phyloP scores from a whole-genome alignment of 2,113 vertebrate genomes.

The Aspidoscelis tigris region DNA sequence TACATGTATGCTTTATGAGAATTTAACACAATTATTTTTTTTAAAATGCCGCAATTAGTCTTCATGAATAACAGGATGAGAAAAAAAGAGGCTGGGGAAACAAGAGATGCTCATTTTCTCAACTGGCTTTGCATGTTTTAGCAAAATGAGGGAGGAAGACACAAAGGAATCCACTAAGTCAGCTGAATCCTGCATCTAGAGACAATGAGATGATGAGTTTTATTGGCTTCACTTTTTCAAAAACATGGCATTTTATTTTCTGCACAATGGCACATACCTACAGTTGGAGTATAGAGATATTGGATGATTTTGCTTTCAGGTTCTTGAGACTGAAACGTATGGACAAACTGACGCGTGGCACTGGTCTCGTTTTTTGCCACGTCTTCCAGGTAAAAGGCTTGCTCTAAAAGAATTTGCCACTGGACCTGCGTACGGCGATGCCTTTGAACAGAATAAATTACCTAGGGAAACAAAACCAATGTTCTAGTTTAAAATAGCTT shows the following conservation, averaged over 20 bases:
- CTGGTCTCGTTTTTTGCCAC: conserved; percentile 88
- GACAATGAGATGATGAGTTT: not conserved
- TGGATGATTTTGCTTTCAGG: conserved; percentile 79
- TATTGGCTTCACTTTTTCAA: not conserved
- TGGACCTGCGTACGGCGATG: conserved; percentile 88
- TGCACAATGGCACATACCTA: conserved; percentile 78
- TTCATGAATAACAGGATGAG: too few relatives aligned
- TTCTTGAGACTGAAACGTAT: conserved; percentile 81
- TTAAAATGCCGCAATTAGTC: too few relatives aligned
- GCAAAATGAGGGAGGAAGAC: not conserved
- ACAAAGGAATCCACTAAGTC: not conserved
- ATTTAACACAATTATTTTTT: too few relatives aligned
- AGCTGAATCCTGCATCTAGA: not conserved
- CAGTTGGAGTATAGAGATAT: conserved; percentile 85
- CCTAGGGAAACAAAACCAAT: conserved; percentile 71
- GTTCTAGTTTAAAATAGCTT: conserved; percentile 1
- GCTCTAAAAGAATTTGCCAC: conserved; percentile 88
- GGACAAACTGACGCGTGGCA: conserved; percentile 80
- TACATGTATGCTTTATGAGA: too few relatives aligned
- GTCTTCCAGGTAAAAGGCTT: conserved; percentile 91
- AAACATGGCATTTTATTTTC: not conserved
- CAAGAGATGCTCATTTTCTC: not conserved
- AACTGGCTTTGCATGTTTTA: too few relatives aligned
- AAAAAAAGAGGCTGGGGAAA: not conserved
- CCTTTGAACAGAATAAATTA: conserved; percentile 89